Base-by-base conservation (phyloP, 2,888 invertebrate species). In the Catocala sponsa region DNA sequence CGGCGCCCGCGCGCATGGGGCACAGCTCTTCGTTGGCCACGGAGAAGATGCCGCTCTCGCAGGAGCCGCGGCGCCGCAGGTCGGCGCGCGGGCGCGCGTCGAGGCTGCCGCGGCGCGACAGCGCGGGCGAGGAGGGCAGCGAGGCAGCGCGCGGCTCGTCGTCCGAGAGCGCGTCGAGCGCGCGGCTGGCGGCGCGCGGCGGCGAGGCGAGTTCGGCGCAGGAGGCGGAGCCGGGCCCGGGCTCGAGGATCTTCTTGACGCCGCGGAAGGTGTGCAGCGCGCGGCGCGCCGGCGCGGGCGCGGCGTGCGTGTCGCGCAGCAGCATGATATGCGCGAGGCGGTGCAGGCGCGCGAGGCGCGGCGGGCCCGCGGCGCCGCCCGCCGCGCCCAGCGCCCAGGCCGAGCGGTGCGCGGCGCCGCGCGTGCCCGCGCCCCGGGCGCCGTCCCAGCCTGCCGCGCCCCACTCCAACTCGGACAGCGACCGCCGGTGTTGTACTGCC, bases 41-140 rank as follows among this genome's bases (percentile, higher is more conserved):
- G 59, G 98, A 98, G 95, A 98, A 98, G 86, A 98, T 98, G 15
- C 98, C 98, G 75, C 97, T 97, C 88, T 98, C 98, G 86, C 98
- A 98, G 15, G 98, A 98, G 60, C 75, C 98, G 50, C 98, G 95
- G 13, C 98, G 84, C 64, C 71, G 74, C 66, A 68, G 83, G 70
- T 72, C 88, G 60, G 75, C 80, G 74, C 66, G 76, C 65, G 69
- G 64, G 61, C 77, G 79, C 64, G 81, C 79, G 74, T 87, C 76
- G 4, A 58, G 59, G 79, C 49, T 82, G 74, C 85, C 86, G 60
- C 90, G 81, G 2, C 90, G 79, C 35, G 81, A 81, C 32, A 87
- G 81, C 5, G 87, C 86, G 15, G 93, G 93, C 55, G 93, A 92
- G 2, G 92, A 85, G 11, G 93, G 94, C 61, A 92, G 84, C 43